Percentiles rank a stretch among this genome's conserved stretches.
Evolutionary conservation across 2,797 vertebrate species (phyloP).

Genomic region (Bryconaethiops microstoma): DNA sequence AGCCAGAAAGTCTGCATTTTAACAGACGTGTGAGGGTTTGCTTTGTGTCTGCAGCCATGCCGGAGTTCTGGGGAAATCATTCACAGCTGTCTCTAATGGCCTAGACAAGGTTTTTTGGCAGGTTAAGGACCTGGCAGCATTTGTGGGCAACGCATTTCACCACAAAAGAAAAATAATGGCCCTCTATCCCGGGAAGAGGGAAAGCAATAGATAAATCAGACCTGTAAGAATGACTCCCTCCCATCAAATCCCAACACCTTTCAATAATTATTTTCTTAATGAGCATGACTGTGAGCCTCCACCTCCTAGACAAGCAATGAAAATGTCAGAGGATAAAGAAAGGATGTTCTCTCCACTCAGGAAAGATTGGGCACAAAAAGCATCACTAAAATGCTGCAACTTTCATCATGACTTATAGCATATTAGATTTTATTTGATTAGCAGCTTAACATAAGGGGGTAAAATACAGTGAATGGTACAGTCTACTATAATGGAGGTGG

Average conservation of each 20-base stretch:
- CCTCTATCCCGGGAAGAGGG: constrained; percentile 36
- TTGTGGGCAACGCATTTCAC: constrained; percentile 51
- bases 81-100: constrained; percentile 60
- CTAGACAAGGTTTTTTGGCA: constrained; percentile 50
- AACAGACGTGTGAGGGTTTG: constrained; percentile 63
- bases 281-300: constrained; percentile 5
- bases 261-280: background rate
- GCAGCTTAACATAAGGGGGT: too few relatives aligned
- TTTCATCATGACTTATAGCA: too few relatives aligned
- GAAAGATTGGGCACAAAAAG: background rate
- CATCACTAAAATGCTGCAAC: background rate
- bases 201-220: constrained; percentile 21
- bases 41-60: constrained; percentile 62
- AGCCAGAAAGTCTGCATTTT: constrained; percentile 63
- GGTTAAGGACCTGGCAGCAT: constrained; percentile 45
- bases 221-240: background rate
- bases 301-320: constrained; percentile 4
- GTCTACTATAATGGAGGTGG: too few relatives aligned
- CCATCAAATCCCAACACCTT: constrained; percentile 6
- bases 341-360: background rate
- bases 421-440: too few relatives aligned
- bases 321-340: constrained; percentile 8
- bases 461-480: too few relatives aligned
- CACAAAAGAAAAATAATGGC: constrained; percentile 57
- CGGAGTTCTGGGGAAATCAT: constrained; percentile 65